Evolutionary conservation across 2,797 vertebrate genomes (phyloP).

Genomic region (Sphaeramia orbicularis): DNA sequence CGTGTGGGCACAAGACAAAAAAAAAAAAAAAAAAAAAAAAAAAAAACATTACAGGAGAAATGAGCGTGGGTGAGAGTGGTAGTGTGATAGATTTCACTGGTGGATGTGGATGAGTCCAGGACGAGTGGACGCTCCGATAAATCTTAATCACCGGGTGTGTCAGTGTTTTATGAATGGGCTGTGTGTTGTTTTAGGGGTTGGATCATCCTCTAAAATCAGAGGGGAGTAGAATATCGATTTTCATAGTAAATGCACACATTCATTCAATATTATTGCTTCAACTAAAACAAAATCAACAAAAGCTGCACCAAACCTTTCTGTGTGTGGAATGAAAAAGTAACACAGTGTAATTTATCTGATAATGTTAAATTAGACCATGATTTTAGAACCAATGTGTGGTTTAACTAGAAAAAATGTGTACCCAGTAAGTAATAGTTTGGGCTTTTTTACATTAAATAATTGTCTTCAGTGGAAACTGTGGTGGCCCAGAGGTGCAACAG

Average conservation of each 20-base stretch:
- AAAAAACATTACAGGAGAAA: constrained; percentile 57
- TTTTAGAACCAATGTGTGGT: background rate
- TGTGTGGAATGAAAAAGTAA: too few species aligned
- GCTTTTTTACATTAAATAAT: too few species aligned
- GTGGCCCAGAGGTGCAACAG: too few species aligned
- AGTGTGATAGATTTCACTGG: constrained; percentile 72
- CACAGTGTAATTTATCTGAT: too few species aligned
- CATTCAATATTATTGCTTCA: background rate
- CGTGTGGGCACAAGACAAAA: constrained; percentile 23
- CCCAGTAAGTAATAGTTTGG: too few species aligned
- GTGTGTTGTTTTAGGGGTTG: background rate
- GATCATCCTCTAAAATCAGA: background rate
- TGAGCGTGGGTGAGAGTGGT: constrained; percentile 70
- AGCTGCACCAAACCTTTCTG: too few species aligned
- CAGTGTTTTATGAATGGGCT: constrained; percentile 7
- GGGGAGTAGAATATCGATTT: background rate
- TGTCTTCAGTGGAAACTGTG: too few species aligned
- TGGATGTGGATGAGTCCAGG: constrained; percentile 57
- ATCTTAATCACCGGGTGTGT: constrained; percentile 45
- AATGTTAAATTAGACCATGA: too few species aligned
- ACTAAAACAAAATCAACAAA: too few species aligned
- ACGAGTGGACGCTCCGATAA: constrained; percentile 46
- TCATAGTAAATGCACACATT: background rate
- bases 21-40: constrained; percentile 34
- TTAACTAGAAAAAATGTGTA: background rate